Evolutionary conservation across 2,888 invertebrate species (phyloP).

Genomic region (Iphiclides podalirius): DNA sequence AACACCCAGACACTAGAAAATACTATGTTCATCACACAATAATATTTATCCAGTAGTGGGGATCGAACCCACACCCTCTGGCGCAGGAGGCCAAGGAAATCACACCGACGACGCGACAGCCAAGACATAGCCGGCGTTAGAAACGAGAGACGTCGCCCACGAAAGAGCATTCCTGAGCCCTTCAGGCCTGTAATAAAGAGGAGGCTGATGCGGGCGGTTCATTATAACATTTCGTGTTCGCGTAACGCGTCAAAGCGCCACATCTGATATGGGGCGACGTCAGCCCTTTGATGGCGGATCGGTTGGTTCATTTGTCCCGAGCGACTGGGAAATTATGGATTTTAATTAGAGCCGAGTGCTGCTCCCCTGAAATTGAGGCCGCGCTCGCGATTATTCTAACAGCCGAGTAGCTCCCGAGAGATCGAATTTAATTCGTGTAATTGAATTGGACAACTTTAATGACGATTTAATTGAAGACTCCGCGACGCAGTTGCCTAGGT

Average conservation of each 20-base stretch:
- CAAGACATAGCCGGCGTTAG: not conserved
- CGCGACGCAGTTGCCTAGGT: too few species aligned
- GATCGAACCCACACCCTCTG: too few species aligned
- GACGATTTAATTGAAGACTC: too few species aligned
- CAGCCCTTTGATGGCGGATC: slow-evolving; percentile 24
- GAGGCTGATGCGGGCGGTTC: slow-evolving; percentile 23
- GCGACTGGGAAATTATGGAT: slow-evolving; percentile 24
- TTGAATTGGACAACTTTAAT: not conserved
- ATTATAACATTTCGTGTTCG: slow-evolving; percentile 19
- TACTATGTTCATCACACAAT: too few species aligned
- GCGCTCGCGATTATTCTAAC: not conserved
- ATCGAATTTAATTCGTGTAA: not conserved
- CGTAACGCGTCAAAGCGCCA: slow-evolving; percentile 22
- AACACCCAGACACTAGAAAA: too few species aligned
- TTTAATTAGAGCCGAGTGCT: slow-evolving; percentile 25
- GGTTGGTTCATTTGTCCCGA: slow-evolving; percentile 25
- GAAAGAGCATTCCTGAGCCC: slow-evolving; percentile 15
- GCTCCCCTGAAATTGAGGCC: slow-evolving; percentile 4
- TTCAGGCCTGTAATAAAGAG: slow-evolving; percentile 15
- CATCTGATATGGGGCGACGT: slow-evolving; percentile 18
- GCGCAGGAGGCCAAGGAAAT: too few species aligned
- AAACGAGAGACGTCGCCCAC: slow-evolving; percentile 9
- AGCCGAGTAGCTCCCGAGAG: not conserved
- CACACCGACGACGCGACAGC: too few species aligned
- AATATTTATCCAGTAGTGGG: too few species aligned